Evolutionary conservation across 2,888 invertebrate genomes (phyloP), one percentile per base, ranked within the genome.

Genomic region (Himalopsyche japonica): DNA sequence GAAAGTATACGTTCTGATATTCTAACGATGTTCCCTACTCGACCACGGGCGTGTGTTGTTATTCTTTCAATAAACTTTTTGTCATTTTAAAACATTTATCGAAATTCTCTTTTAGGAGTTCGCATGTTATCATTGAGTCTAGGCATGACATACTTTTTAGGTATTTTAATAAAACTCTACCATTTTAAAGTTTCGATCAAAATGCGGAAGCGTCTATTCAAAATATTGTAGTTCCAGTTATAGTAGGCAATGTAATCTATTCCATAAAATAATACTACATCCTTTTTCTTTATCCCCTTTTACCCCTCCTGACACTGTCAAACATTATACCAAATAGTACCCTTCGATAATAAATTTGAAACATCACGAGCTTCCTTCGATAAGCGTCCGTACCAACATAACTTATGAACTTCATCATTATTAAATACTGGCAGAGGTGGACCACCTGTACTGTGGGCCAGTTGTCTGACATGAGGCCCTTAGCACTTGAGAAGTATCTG

Each of bases 401-500:
- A 57, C 57, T 57, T 24, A n/a, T 57, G 24, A 57, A 57, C 57
- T 57, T 57, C 20, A 57, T 57, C 24, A 24, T 57, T 57, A 57
- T 57, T 57, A 57, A 57, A 57, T 57, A 57, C 20, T 57, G 57
- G 57, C 57, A 24, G 57, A 57, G 57, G 57, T 57, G 57, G 57
- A 57, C 57, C 57, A 57, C 57, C 57, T 57, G 57, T 57, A 57
- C 20, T 18, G 37, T 12, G 47, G 76, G 57, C 82, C 82, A 82
- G 82, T 77, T 82, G 82, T n/a, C 76, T 78, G 27, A 57, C 77
- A 47, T 64, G 82, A 85, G 83, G 83, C 80, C 43, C 48, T 79
- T 84, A 83, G 77, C 57, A 79, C 80, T 70, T 82, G 64, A 80
- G 78, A 78, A 77, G 80, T 82, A 82, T 82, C 86, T 86, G 86